Percentiles rank a stretch among this genome's conserved stretches.
phyloP scores from a whole-genome alignment of 2,888 invertebrate species.

The Tachystola acroxantha region DNA sequence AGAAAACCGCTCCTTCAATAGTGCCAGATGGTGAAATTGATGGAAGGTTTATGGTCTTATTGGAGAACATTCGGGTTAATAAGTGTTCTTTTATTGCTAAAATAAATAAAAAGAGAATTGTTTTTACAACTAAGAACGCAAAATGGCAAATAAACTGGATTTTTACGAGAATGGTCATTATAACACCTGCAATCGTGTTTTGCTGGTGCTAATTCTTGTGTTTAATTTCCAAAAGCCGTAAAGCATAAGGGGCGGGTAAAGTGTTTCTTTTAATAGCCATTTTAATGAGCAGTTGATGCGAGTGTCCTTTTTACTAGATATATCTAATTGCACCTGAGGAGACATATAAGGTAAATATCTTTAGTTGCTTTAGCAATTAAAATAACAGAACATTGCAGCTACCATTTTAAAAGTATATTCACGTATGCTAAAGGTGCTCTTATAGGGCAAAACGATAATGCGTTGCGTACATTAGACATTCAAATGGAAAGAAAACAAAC shows the following conservation, averaged over 20 bases:
- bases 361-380: too few relatives aligned
- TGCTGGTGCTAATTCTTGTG: background rate
- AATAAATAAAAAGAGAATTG: background rate
- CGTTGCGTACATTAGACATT: constrained; percentile 50
- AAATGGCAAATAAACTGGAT: background rate
- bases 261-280: background rate
- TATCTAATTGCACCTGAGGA: background rate
- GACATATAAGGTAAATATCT: background rate
- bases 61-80: constrained; percentile 6
- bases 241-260: background rate
- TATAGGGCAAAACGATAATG: constrained; percentile 36
- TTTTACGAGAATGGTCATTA: background rate
- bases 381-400: too few relatives aligned
- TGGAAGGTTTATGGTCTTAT: constrained; percentile 32
- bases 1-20: constrained; percentile 63
- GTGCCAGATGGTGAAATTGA: constrained; percentile 42
- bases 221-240: background rate
- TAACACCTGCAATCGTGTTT: background rate
- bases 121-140: constrained; percentile 4
- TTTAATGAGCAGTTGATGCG: background rate
- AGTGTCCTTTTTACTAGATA: background rate
- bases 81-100: background rate
- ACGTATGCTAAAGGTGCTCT: constrained; percentile 9
- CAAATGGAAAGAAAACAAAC: constrained; percentile 66
- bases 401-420: background rate